phyloP scores from a whole-genome alignment of 2,113 vertebrate species.

The Smithornis capensis region DNA sequence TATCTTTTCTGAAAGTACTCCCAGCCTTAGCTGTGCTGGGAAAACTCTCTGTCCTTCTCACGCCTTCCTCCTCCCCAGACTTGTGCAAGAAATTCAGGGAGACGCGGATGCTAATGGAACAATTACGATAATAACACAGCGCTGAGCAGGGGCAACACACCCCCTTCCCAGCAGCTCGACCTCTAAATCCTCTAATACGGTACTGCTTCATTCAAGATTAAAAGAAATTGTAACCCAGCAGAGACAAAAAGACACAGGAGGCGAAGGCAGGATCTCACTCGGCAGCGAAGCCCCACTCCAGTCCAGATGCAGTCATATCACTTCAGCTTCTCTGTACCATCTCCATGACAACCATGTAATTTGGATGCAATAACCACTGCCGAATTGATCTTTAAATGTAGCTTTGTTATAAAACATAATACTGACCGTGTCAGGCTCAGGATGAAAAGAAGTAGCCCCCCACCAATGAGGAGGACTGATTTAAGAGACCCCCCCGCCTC shows the following conservation, averaged over 20 bases:
- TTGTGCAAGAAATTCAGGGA: constrained; percentile 18
- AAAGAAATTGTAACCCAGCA: constrained; percentile 26
- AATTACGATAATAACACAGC: constrained; percentile 34
- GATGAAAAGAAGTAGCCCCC: background rate
- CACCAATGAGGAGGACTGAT: background rate
- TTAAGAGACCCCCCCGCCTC: background rate
- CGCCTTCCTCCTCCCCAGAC: constrained; percentile 26
- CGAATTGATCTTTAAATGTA: constrained; percentile 80
- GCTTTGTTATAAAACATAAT: constrained; percentile 74
- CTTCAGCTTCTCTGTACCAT: constrained; percentile 89
- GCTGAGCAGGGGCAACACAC: background rate
- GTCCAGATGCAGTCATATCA: constrained; percentile 73
- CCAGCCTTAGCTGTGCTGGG: background rate
- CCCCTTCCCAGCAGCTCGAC: background rate
- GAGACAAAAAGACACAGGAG: constrained; percentile 61
- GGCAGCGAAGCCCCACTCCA: constrained; percentile 31
- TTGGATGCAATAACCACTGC: constrained; percentile 86
- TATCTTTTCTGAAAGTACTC: constrained; percentile 12
- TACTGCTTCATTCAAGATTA: background rate
- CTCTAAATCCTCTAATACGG: constrained; percentile 26
- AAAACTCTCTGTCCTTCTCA: constrained; percentile 31
- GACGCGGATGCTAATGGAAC: background rate
- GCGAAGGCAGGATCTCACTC: constrained; percentile 18
- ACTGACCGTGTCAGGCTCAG: background rate
- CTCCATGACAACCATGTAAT: constrained; percentile 99